These are phyloP conservation scores for Dysmachus trigonus DNA, from an alignment of 2,888 invertebrate genomes.

Conservation along the genomic window DNA sequence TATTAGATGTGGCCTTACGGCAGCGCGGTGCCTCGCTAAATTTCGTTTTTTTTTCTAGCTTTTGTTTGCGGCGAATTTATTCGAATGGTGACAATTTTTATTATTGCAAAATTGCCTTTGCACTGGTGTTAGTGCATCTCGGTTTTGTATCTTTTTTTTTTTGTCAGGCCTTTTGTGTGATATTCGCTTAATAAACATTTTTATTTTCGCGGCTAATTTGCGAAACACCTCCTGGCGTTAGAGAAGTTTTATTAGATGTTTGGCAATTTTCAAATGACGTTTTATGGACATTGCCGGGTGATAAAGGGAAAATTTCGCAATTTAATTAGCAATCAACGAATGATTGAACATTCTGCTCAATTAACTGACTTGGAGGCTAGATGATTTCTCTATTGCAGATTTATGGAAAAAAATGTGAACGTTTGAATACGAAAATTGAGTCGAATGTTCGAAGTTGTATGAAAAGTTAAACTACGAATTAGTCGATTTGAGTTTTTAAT, in stretches of 20 bases:
- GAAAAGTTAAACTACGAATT: no score
- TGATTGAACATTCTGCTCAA: neutral
- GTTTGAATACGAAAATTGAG: no score
- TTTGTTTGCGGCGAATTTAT: slow-evolving; percentile 3
- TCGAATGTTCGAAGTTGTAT: no score
- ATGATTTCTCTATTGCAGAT: neutral
- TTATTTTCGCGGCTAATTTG: slow-evolving; percentile 5
- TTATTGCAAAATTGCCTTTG: slow-evolving; percentile 18
- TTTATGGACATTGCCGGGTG: neutral
- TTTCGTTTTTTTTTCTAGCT: slow-evolving; percentile 4
- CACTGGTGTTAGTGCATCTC: neutral
- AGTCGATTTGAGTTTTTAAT: no score
- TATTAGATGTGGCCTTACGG: slow-evolving; percentile 30
- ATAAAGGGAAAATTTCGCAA: neutral
- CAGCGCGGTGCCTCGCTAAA: slow-evolving; percentile 7
- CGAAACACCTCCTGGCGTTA: slow-evolving; percentile 7
- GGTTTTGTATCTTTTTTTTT: neutral
- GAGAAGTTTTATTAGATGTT: neutral
- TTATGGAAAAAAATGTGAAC: neutral
- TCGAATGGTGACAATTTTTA: slow-evolving; percentile 36
- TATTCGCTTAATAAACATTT: slow-evolving; percentile 22
- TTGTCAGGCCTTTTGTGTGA: neutral
- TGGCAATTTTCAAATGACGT: neutral
- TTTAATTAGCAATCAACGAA: neutral
- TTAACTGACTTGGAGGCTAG: neutral